phyloP scores from a whole-genome alignment of 2,113 vertebrate species.

The Candoia aspera region DNA sequence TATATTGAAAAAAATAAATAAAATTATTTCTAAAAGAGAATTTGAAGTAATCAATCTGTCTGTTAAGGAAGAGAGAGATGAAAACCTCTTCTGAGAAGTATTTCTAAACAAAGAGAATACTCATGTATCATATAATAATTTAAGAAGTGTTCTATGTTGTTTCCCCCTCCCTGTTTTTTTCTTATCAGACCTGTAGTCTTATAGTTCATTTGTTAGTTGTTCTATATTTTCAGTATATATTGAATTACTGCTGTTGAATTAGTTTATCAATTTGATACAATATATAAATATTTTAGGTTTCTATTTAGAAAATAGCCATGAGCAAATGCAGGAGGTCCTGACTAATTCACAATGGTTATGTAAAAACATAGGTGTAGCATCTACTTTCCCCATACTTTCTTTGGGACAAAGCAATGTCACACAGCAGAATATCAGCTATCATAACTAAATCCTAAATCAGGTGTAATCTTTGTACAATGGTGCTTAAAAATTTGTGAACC shows the following conservation, averaged over 20 bases:
- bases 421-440: too few species aligned
- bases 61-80: conserved; percentile 23
- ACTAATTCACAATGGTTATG: too few species aligned
- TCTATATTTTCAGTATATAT: not conserved
- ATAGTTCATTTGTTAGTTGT: not conserved
- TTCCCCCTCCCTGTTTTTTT: not conserved
- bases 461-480: not conserved
- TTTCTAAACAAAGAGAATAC: too few species aligned
- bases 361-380: too few species aligned
- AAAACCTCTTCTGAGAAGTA: not conserved
- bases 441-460: not conserved
- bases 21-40: conserved; percentile 26
- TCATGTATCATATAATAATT: not conserved
- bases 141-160: not conserved
- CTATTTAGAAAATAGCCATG: too few species aligned
- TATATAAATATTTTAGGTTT: not conserved
- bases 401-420: too few species aligned
- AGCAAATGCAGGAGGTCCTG: too few species aligned
- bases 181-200: not conserved
- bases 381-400: too few species aligned
- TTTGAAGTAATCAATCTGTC: conserved; percentile 3
- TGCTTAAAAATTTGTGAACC: too few species aligned
- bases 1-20: conserved; percentile 25
- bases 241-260: not conserved
- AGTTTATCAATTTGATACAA: not conserved